Conservation (phyloP, 2,113 vertebrate genomes). For the Pelecanoides urinatrix region DNA sequence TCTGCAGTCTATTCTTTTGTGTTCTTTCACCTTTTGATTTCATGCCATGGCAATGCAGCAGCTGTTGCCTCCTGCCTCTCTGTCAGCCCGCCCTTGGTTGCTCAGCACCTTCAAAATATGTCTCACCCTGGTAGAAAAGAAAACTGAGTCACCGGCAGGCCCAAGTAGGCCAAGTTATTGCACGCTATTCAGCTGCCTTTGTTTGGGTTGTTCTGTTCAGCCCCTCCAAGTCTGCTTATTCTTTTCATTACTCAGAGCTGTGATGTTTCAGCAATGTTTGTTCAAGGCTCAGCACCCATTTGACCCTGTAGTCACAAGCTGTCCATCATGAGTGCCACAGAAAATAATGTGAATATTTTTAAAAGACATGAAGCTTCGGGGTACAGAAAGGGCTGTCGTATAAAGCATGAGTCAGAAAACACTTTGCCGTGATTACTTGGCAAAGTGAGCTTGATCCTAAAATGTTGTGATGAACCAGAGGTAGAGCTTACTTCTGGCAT, state of each 20-base stretch:
- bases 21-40: neutral
- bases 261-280: neutral
- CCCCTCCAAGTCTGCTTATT: neutral
- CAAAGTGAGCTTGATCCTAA: neutral
- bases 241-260: neutral
- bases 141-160: neutral
- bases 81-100: accelerated
- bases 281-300: neutral
- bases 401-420: neutral
- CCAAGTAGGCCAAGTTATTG: neutral
- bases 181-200: neutral
- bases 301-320: neutral
- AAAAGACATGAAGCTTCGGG: neutral
- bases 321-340: neutral
- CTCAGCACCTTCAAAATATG: neutral
- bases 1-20: neutral
- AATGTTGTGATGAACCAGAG: neutral
- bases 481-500: neutral
- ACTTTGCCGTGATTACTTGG: neutral
- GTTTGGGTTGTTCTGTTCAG: neutral
- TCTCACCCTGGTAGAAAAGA: neutral
- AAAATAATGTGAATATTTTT: neutral
- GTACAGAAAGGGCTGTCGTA: neutral
- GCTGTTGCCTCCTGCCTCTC: neutral
- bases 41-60: neutral